Base-by-base conservation (phyloP, 2,888 invertebrate genomes). In the Halocaridina rubra region DNA sequence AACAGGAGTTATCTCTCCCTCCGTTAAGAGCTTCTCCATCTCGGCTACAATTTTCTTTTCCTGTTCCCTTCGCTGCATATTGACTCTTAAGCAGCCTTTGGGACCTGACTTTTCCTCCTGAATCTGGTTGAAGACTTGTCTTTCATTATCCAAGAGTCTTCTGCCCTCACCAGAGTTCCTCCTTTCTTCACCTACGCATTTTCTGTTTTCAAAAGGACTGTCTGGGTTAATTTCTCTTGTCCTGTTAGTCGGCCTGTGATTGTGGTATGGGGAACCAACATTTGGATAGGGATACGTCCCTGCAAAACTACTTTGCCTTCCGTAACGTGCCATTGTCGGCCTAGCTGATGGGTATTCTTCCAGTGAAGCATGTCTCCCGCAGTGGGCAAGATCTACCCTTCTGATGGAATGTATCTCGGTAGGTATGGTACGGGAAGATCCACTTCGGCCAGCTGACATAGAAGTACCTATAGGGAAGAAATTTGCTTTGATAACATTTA, bases 281-380 rank as follows among this genome's bases (percentile, higher is more conserved):
- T 67, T 81, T 39, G 78, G 67, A 30, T 75, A 76, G 24, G 67
- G 22, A 53, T 81, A 81, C 30, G 77, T 61, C 13, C 82, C 82
- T 4, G 77, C 85, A 59, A 87, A 87, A 57, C 81, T 84, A 71
- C 87, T 85, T 71, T 85, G 87, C 13, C 87, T 78, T n/a, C 87
- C 87, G 64, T 87, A 87, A 29, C 87, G 81, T 2, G 85, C 85
- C 39, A 86, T 86, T 33, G 10, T 77, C 1, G 81, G 81, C 10
- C 85, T 77, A 46, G 78, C 30, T 67, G 32, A 7, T 2, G 81
- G 67, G 33, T 81, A 72, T 27, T 78, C 81, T 13, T 72, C 81
- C 10, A 81, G 39, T 5, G 85, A 78, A 29, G 74, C 19, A 10
- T 86, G 78, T n/a, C 67, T 59, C 53, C 74, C 71, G 27, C 82